Evolutionary conservation across 2,888 invertebrate species (phyloP), one percentile per base, ranked within the genome.

Genomic region (Epistrophe grossulariae): DNA sequence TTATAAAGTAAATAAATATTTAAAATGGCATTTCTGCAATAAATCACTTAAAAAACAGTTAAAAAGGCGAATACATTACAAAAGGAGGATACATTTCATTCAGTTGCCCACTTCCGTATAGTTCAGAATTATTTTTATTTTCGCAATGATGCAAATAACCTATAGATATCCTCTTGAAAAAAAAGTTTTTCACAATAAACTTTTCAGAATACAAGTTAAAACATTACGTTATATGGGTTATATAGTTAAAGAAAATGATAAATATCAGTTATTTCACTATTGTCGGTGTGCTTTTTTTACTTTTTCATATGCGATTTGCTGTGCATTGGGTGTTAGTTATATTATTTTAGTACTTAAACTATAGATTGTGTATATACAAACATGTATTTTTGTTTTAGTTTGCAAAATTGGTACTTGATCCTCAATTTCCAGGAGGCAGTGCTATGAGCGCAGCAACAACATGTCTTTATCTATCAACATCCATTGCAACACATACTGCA

Each of bases 401-500:
- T 55, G 24, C n/a, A 6, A 70, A 55, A 40, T 55, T 70, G 10
- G 35, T 70, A 7, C 15, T 55, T 7, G 40, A 55, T 43, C 55
- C 40, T 11, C 10, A 70, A 28, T 55, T 70, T 28, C n/a, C 24
- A 9, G 70, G 28, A 28, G 68, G 68, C 2, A 70, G 28, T 55
- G 55, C 70, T 11, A 55, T 70, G 70, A 70, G 70, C 8, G 55
- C 55, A 7, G 70, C 70, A 55, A 70, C 70, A 40, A 28, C 70
- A 55, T 70, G 28, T 70, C 38, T 40, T 11, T 70, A n/a, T 2
- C 17, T 70, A n/a, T 70, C 70, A n/a, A 55, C 35, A n/a, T n/a
- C n/a, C 11, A 40, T 55, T n/a, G 52, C 55, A 6, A 15, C 10
- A n/a, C 3, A 24, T 28, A 17, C 24, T 7, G 70, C 55, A 55